Base-by-base conservation (phyloP, 2,888 invertebrate species). In the Eurois occulta region DNA sequence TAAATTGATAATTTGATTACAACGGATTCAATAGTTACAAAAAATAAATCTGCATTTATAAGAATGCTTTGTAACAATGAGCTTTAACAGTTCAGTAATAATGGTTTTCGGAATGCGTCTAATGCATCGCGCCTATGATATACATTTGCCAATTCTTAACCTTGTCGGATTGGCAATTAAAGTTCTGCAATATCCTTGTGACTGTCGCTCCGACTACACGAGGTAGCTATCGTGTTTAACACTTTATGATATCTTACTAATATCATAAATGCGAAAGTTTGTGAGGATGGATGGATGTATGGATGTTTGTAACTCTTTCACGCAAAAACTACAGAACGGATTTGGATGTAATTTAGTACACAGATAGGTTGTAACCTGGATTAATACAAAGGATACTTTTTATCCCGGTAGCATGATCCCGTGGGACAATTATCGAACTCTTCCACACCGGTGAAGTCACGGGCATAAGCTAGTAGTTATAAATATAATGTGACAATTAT, bases 131-230 rank as follows among this genome's bases (percentile, higher is more conserved):
- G 24, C 52, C 48, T 67, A 21, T 72, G 65, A 77, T 79, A 78
- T 79, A 55, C 62, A 85, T 85, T 81, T 81, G 77, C 79, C 75
- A 75, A 84, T 64, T 69, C 43, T 32, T 81, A 79, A 84, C 87
- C 86, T 86, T 86, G 84, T 43, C 21, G 13, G 28, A 84, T 58
- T 78, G 52, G 48, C 75, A 77, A 77, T 80, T 72, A 76, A 55
- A 72, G 72, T 64, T 77, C 24, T 69, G 58, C 38, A 41, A 43
- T 70, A 76, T 81, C 85, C 84, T 78, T 84, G 85, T 74, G 41
- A 82, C 74, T 52, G 65, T 78, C 65, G 72, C 78, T 75, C 64
- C 43, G 52, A 66, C 38, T 55, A 46, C 24, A 28, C 46, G 11
- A 48, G 24, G 16, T 35, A 65, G 72, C 48, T 74, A 62, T 65